These are phyloP conservation scores for Elysia crispata DNA, from an alignment of 2,888 invertebrate genomes.

Conservation along the genomic window DNA sequence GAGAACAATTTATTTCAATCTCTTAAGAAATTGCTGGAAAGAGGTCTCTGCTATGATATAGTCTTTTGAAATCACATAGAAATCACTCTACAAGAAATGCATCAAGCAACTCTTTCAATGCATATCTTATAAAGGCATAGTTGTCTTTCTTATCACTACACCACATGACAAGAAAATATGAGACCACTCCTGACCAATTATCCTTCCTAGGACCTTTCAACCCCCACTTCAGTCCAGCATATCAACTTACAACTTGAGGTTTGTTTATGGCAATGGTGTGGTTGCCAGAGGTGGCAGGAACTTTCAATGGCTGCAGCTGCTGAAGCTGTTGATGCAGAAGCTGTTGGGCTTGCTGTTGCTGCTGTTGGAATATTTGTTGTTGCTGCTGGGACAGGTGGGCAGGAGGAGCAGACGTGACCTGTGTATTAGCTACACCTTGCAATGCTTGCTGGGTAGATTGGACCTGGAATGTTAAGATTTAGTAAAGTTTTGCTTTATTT, in stretches of 20 bases:
- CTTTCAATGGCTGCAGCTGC: conserved; percentile 60
- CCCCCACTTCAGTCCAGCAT: neutral
- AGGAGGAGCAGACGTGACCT: conserved; percentile 50
- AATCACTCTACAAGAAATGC: no score
- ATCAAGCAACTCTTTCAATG: no score
- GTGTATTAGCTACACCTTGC: conserved; percentile 14
- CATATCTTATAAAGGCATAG: no score
- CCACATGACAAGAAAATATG: no score
- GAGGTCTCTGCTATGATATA: no score
- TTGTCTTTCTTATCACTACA: no score
- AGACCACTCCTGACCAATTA: no score
- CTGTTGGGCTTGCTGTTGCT: conserved; percentile 59
- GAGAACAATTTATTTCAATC: no score
- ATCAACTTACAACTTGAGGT: conserved; percentile 49
- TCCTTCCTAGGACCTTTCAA: no score
- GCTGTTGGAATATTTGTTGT: conserved; percentile 58
- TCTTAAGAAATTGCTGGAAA: no score
- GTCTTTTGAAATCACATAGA: no score
- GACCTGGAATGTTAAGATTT: neutral
- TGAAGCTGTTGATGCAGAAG: conserved; percentile 56
- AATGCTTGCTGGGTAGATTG: conserved; percentile 32
- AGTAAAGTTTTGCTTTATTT: neutral
- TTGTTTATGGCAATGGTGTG: conserved; percentile 43
- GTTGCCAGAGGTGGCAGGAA: conserved; percentile 46
- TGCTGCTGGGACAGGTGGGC: conserved; percentile 62